A percentile compares a stretch with the other conserved stretches of the same genome.
Evolutionary conservation across 1,140 invertebrate species (phyloP).

Genomic region (Oryzaephilus surinamensis): DNA sequence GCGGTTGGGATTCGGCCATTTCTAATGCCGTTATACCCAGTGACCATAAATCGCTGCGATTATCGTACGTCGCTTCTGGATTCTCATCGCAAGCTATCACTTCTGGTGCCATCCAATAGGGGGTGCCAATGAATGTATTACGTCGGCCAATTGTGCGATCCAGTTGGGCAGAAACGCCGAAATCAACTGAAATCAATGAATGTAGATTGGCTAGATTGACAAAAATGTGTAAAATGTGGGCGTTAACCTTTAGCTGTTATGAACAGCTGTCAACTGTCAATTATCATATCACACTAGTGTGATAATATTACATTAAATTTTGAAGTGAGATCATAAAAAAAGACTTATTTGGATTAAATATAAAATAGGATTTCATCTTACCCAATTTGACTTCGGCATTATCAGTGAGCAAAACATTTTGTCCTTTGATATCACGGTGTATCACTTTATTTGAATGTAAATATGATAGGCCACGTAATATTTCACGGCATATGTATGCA

Average conservation of each 20-base stretch:
- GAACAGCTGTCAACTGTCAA: too few relatives aligned
- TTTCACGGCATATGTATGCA: slow-evolving; percentile 97
- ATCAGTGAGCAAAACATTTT: slow-evolving; percentile 98
- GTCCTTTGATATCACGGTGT: slow-evolving; percentile 99
- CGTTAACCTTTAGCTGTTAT: neutral
- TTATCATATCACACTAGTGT: too few relatives aligned
- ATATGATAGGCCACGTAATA: slow-evolving; percentile 91
- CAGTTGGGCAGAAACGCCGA: slow-evolving; percentile 98
- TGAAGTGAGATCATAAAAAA: neutral
- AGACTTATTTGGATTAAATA: slow-evolving; percentile 1
- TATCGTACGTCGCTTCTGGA: slow-evolving; percentile 99
- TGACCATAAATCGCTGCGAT: slow-evolving; percentile 97
- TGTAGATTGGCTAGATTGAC: neutral
- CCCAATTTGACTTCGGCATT: slow-evolving; percentile 98
- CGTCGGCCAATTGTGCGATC: slow-evolving; percentile 96
- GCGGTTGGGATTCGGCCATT: slow-evolving; percentile 99
- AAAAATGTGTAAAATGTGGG: neutral
- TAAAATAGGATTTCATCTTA: slow-evolving; percentile 33
- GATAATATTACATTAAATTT: neutral
- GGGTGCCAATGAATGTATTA: slow-evolving; percentile 99
- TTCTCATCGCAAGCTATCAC: slow-evolving; percentile 99
- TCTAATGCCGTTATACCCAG: slow-evolving; percentile 97
- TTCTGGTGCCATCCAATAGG: slow-evolving; percentile 95
- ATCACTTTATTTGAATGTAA: slow-evolving; percentile 99
- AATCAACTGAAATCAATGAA: slow-evolving; percentile 72